phyloP scores from a whole-genome alignment of 2,888 invertebrate genomes.

The Minunthozetes semirufus region DNA sequence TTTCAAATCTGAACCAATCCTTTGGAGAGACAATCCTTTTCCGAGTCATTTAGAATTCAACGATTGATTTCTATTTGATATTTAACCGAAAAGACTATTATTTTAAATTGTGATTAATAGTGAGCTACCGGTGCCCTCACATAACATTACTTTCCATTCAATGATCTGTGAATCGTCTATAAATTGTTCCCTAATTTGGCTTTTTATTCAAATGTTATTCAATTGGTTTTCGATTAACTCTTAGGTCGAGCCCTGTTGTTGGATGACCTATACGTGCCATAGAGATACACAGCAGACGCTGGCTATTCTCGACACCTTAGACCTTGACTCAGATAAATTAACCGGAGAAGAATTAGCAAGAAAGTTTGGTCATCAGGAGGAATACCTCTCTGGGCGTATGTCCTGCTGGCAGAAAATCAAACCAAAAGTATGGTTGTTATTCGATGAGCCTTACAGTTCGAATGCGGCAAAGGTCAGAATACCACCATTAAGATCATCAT shows the following conservation, averaged over 20 bases:
- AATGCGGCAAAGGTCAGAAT: conserved; percentile 47
- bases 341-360: conserved; percentile 95
- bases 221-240: neutral
- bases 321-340: conserved; percentile 91
- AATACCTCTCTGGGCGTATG: conserved; percentile 75
- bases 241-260: conserved; percentile 93
- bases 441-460: conserved; percentile 98
- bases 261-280: conserved; percentile 97
- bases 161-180: no score
- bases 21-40: neutral
- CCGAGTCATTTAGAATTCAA: neutral
- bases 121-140: no score
- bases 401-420: conserved; percentile 96
- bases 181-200: no score
- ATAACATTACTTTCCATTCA: no score
- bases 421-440: conserved; percentile 96
- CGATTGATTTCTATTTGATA: no score
- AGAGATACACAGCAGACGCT: conserved; percentile 98
- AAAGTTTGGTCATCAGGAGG: conserved; percentile 93
- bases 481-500: neutral
- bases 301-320: conserved; percentile 91
- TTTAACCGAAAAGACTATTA: no score
- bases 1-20: no score
- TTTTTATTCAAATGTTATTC: no score
- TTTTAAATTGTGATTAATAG: no score